phyloP scores from a whole-genome alignment of 1,140 invertebrate species.

The Drosophila tsacasi region DNA sequence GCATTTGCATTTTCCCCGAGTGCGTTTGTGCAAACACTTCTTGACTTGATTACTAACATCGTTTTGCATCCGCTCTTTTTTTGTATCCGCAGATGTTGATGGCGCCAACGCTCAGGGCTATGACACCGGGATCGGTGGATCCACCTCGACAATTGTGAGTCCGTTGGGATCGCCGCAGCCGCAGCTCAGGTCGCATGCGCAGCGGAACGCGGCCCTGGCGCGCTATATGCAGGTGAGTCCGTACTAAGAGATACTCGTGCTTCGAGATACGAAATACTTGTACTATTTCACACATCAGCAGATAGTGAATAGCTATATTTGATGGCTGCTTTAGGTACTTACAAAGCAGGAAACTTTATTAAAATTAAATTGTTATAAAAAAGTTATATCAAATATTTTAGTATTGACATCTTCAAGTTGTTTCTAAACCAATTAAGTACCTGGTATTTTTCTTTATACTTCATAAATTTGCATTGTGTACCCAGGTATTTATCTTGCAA shows the following conservation, averaged over 20 bases:
- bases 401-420: neutral
- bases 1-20: slow-evolving; percentile 27
- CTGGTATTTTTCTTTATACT: neutral
- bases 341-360: neutral
- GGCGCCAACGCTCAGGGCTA: slow-evolving; percentile 83
- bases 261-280: neutral
- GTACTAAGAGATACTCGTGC: slow-evolving; percentile 12
- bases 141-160: slow-evolving; percentile 84
- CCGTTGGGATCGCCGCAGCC: slow-evolving; percentile 82
- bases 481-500: neutral
- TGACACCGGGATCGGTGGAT: slow-evolving; percentile 84
- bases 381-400: neutral
- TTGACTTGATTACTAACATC: slow-evolving; percentile 40
- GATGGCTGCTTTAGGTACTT: neutral
- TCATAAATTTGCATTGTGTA: neutral
- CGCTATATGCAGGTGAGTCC: slow-evolving; percentile 82
- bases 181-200: slow-evolving; percentile 82
- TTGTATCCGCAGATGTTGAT: slow-evolving; percentile 75
- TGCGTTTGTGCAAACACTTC: slow-evolving; percentile 47
- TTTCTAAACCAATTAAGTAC: neutral
- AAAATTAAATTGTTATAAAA: too few relatives aligned
- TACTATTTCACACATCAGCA: neutral
- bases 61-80: slow-evolving; percentile 18
- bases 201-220: slow-evolving; percentile 75
- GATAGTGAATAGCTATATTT: neutral